Evolutionary conservation across 2,888 invertebrate species (phyloP).

Genomic region (Epistrophe eligans): DNA sequence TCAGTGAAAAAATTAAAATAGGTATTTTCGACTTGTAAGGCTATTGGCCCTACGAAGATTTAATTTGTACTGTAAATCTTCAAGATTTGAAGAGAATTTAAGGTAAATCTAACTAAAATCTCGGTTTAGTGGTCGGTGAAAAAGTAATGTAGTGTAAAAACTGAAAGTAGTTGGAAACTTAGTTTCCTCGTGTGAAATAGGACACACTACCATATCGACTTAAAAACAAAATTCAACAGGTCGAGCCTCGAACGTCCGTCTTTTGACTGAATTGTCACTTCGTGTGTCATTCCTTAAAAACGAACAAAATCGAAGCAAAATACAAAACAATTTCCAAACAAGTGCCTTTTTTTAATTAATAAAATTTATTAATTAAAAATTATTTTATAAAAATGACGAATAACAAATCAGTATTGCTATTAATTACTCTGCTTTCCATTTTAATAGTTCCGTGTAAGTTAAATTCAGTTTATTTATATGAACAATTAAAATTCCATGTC

Average conservation of each 20-base stretch:
- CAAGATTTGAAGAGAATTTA: no score
- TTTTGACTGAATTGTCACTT: slow-evolving; percentile 52
- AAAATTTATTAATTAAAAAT: neutral
- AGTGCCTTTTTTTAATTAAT: slow-evolving; percentile 51
- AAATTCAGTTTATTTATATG: neutral
- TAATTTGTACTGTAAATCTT: no score
- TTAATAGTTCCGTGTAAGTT: slow-evolving; percentile 56
- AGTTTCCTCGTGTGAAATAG: no score
- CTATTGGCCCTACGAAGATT: no score
- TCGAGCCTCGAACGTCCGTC: neutral
- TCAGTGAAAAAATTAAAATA: no score
- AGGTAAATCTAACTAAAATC: no score
- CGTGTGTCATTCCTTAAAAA: slow-evolving; percentile 5
- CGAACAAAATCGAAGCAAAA: slow-evolving; percentile 52
- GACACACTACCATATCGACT: neutral
- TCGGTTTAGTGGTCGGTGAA: no score
- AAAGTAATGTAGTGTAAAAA: no score
- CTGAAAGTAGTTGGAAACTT: no score
- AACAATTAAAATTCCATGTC: neutral
- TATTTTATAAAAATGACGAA: slow-evolving; percentile 46
- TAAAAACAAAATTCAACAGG: slow-evolving; percentile 4
- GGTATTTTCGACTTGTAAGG: no score
- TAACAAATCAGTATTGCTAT: slow-evolving; percentile 47
- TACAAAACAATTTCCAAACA: slow-evolving; percentile 64
- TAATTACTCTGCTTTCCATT: slow-evolving; percentile 36